Conservation (phyloP, 2,888 invertebrate genomes). For the Branchellion lobata region DNA sequence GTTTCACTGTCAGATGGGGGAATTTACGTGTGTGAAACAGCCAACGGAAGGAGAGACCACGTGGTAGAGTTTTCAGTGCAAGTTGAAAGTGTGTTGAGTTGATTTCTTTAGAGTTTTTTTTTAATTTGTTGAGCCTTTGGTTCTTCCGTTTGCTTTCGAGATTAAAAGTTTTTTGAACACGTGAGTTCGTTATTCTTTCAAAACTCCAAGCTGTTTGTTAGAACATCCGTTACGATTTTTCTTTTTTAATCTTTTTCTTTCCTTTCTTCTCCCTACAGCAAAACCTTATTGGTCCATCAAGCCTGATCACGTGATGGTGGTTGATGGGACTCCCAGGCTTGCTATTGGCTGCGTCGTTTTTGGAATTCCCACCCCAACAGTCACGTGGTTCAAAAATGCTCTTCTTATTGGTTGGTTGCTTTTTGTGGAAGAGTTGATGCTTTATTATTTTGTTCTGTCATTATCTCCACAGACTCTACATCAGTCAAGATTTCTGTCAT, state of each 20-base stretch:
- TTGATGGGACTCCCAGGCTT: not conserved
- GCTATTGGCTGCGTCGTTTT: not conserved
- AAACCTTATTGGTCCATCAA: not conserved
- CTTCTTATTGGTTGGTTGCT: not conserved
- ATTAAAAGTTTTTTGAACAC: not conserved
- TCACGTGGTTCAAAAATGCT: constrained; percentile 28
- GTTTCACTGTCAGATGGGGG: constrained; percentile 4
- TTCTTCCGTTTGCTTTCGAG: not conserved
- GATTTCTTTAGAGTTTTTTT: not conserved
- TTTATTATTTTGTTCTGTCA: no score
- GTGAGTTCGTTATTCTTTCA: no score
- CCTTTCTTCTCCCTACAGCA: not conserved
- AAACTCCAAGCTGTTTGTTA: no score
- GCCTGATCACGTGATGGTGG: not conserved
- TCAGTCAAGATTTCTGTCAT: no score
- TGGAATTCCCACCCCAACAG: constrained; percentile 22
- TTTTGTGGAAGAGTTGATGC: no score
- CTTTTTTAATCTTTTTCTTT: no score
- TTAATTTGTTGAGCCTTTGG: not conserved
- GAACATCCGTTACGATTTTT: no score
- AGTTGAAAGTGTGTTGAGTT: not conserved
- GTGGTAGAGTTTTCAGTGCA: not conserved
- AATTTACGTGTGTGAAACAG: constrained; percentile 27
- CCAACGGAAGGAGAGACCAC: constrained; percentile 9
- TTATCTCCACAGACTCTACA: no score